Conservation (phyloP, 2,888 invertebrate species). For the Chironomus tentans region DNA sequence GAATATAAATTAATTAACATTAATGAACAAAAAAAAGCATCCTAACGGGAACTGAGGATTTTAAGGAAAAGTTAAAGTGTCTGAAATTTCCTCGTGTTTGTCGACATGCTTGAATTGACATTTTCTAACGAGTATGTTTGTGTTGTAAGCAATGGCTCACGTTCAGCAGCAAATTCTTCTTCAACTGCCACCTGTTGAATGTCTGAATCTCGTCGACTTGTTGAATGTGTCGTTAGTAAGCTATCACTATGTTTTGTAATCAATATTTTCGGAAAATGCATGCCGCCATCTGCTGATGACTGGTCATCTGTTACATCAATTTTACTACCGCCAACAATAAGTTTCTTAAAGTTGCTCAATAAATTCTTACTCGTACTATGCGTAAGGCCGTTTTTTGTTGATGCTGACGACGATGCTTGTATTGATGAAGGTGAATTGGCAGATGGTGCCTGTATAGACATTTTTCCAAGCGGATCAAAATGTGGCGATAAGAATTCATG, state of each 20-base stretch:
- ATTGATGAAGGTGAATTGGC: not conserved
- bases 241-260: conserved; percentile 26
- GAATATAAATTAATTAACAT: too few species aligned
- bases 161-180: conserved; percentile 21
- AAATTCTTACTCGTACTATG: conserved; percentile 21
- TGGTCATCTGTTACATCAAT: not conserved
- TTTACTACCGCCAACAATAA: conserved; percentile 5
- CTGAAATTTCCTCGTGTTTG: not conserved
- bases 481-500: conserved; percentile 24
- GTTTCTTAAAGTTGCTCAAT: conserved; percentile 19
- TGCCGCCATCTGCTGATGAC: not conserved
- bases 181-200: conserved; percentile 23
- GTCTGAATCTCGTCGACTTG: conserved; percentile 24
- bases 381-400: not conserved
- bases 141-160: conserved; percentile 10
- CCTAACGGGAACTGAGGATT: not conserved
- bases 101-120: not conserved
- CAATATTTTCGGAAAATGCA: conserved; percentile 21
- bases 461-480: conserved; percentile 12
- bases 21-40: not conserved
- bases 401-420: not conserved
- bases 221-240: conserved; percentile 18
- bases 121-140: conserved; percentile 18
- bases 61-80: conserved; percentile 17
- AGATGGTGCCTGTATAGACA: not conserved